phyloP scores from a whole-genome alignment of 2,113 vertebrate genomes.

The Antechinus stuartii region DNA sequence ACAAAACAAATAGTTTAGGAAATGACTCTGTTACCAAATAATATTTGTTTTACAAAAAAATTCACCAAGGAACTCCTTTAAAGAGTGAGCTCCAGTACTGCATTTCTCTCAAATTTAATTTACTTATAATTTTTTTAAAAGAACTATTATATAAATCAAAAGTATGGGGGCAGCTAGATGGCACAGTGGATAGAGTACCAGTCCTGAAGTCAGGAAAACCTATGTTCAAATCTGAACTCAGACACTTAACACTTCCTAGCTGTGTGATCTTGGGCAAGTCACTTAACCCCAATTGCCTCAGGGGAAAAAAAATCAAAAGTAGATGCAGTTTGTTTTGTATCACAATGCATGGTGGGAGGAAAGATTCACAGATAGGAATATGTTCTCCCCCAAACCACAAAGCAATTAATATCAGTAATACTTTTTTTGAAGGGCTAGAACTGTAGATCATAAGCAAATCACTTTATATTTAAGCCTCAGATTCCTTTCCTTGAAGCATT shows the following conservation, averaged over 20 bases:
- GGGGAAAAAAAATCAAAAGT: not conserved
- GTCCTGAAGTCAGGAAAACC: too few species aligned
- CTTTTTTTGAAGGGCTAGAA: not conserved
- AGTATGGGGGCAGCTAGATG: not conserved
- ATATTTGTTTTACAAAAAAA: constrained; percentile 38
- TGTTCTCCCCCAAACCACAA: not conserved
- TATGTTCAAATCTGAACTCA: too few species aligned
- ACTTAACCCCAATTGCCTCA: too few species aligned
- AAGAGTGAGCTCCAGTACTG: not conserved
- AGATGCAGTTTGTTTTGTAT: not conserved
- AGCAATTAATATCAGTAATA: not conserved
- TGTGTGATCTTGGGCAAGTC: too few species aligned
- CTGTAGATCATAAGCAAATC: not conserved
- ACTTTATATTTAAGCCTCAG: not conserved
- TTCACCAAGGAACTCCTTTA: constrained; percentile 32
- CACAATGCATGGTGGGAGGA: not conserved
- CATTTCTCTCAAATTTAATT: not conserved
- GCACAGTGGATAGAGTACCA: too few species aligned
- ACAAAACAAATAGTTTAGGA: constrained; percentile 76
- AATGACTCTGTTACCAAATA: constrained; percentile 54
- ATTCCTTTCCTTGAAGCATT: not conserved
- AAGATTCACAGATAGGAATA: not conserved
- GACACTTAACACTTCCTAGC: too few species aligned
- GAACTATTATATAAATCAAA: not conserved
- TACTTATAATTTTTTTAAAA: not conserved